These are phyloP conservation scores for Podilymbus podiceps DNA, from an alignment of 2,113 vertebrate genomes.

Conservation along the genomic window DNA sequence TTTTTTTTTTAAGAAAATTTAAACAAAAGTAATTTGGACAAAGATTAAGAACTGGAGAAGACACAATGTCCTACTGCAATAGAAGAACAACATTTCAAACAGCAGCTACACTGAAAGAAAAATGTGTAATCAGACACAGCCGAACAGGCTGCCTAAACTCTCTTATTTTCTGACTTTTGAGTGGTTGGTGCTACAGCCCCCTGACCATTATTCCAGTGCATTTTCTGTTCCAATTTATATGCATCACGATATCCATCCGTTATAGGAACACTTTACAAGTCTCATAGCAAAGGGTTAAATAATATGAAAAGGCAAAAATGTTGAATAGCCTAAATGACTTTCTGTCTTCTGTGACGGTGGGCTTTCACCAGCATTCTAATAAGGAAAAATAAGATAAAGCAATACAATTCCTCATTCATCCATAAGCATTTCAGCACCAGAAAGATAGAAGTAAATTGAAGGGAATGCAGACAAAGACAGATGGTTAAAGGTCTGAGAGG, in stretches of 20 bases:
- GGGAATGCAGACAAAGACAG: slow-evolving; percentile 20
- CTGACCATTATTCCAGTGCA: not conserved
- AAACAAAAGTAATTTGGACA: not conserved
- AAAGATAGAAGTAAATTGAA: slow-evolving; percentile 40
- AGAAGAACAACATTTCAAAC: not conserved
- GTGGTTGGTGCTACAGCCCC: not conserved
- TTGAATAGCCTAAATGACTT: not conserved
- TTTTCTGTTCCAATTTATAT: not conserved
- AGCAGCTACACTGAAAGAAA: not conserved
- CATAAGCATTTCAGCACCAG: slow-evolving; percentile 12
- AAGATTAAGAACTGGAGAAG: not conserved
- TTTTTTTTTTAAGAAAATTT: not conserved
- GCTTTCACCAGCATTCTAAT: slow-evolving; percentile 21
- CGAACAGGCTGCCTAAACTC: not conserved
- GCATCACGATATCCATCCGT: not conserved
- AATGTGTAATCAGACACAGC: not conserved
- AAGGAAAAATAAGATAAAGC: slow-evolving; percentile 26
- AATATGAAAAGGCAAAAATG: not conserved
- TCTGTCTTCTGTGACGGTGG: not conserved
- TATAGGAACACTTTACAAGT: not conserved
- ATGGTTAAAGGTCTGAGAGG: slow-evolving; percentile 56
- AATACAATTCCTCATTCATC: slow-evolving; percentile 31
- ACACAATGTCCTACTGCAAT: not conserved
- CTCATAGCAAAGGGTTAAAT: slow-evolving; percentile 10
- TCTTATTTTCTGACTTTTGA: not conserved